A percentile compares a stretch with the other conserved stretches of the same genome.
phyloP scores from a whole-genome alignment of 2,797 vertebrate genomes.

The Ctenochaetus hawaiiensis region DNA sequence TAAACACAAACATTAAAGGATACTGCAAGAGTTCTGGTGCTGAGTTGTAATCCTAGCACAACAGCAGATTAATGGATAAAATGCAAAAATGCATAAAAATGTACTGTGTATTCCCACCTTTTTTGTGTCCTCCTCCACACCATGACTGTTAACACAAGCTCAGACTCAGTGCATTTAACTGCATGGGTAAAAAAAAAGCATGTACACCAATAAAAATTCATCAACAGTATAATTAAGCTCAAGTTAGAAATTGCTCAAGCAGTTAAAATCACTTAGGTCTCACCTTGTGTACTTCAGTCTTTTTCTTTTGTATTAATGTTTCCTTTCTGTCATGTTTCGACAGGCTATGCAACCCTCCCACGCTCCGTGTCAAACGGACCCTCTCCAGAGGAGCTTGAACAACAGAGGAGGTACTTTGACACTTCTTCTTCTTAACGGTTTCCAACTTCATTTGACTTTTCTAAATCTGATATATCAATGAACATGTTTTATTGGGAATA shows the following conservation, averaged over 20 bases:
- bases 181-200: neutral
- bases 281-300: neutral
- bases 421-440: neutral
- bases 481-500: neutral
- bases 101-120: neutral
- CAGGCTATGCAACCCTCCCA: slow-evolving; percentile 81
- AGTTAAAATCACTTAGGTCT: slow-evolving; percentile 11
- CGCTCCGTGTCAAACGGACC: slow-evolving; percentile 90
- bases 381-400: slow-evolving; percentile 89
- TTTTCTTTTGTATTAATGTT: neutral
- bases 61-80: neutral
- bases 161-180: slow-evolving; percentile 35
- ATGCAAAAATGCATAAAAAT: neutral
- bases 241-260: neutral
- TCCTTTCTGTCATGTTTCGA: slow-evolving; percentile 43
- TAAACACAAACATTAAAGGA: neutral
- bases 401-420: slow-evolving; percentile 88
- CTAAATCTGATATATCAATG: neutral
- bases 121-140: neutral
- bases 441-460: neutral
- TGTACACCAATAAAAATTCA: slow-evolving; percentile 19
- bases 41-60: neutral
- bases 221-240: neutral
- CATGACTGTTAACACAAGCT: neutral
- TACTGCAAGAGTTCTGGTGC: neutral